phyloP scores from a whole-genome alignment of 1,140 invertebrate genomes.

The Eumeta japonica region DNA sequence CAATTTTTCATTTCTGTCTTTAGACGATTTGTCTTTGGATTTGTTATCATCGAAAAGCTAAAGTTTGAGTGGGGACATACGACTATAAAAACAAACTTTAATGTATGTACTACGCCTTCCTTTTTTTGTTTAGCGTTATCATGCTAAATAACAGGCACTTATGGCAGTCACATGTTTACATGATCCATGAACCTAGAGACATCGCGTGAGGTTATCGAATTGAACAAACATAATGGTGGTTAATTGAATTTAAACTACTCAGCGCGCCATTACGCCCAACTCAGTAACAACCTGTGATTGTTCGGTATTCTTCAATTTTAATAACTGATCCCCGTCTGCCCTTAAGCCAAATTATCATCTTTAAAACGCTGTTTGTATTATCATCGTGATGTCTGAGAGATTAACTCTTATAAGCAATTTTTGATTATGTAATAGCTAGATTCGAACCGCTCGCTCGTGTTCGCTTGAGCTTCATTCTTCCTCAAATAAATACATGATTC shows the following conservation, averaged over 20 bases:
- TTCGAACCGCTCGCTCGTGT: too few relatives aligned
- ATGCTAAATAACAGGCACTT: background rate
- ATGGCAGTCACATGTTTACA: background rate
- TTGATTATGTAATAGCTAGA: conserved; percentile 32
- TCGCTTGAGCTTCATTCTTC: too few relatives aligned
- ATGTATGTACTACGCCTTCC: background rate
- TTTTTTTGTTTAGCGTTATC: background rate
- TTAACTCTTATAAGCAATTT: conserved; percentile 30
- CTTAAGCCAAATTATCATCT: conserved; percentile 27
- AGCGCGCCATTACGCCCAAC: conserved; percentile 16
- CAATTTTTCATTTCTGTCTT: too few relatives aligned
- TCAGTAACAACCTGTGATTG: conserved; percentile 17
- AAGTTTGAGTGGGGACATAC: too few relatives aligned
- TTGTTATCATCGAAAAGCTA: too few relatives aligned
- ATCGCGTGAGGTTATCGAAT: background rate
- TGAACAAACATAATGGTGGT: conserved; percentile 9
- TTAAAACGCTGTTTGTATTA: conserved; percentile 35
- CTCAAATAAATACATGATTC: too few relatives aligned
- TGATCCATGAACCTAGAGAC: background rate
- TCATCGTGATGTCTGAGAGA: conserved; percentile 23
- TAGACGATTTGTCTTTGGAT: too few relatives aligned
- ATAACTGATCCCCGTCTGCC: conserved; percentile 20
- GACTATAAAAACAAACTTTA: background rate
- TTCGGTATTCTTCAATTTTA: conserved; percentile 22
- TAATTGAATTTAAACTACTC: conserved; percentile 19